Evolutionary conservation across 2,888 invertebrate species (phyloP).

Genomic region (Limnephilus marmoratus): DNA sequence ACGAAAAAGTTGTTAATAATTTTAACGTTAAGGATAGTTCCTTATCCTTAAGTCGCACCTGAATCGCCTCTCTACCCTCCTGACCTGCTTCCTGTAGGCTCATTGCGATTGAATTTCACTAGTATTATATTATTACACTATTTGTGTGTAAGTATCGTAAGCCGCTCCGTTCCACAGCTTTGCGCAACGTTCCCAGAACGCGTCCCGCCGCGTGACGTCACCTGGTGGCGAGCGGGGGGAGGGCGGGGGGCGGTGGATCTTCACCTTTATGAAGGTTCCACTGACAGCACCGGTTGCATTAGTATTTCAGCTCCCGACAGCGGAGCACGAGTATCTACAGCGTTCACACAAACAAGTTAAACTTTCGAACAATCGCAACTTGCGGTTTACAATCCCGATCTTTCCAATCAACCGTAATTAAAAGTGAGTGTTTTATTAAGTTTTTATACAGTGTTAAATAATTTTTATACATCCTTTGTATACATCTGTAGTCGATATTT

Average conservation of each 20-base stretch:
- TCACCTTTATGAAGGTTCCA: slow-evolving; percentile 2
- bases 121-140: neutral
- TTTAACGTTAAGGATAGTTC: no score
- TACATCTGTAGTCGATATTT: neutral
- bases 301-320: neutral
- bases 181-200: slow-evolving; percentile 2
- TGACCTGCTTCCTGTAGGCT: neutral
- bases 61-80: no score
- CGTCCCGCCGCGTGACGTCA: slow-evolving; percentile 1
- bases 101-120: neutral
- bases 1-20: no score
- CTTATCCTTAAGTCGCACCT: no score
- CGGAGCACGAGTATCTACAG: neutral
- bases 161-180: neutral
- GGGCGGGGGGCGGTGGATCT: neutral
- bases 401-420: neutral
- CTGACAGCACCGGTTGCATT: neutral
- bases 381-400: neutral
- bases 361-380: neutral
- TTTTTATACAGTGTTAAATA: neutral
- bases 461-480: neutral
- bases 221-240: neutral
- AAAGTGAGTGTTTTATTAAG: neutral
- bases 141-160: neutral
- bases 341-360: neutral